phyloP scores from a whole-genome alignment of 1,140 invertebrate species.

The Diploscapter pachys region DNA sequence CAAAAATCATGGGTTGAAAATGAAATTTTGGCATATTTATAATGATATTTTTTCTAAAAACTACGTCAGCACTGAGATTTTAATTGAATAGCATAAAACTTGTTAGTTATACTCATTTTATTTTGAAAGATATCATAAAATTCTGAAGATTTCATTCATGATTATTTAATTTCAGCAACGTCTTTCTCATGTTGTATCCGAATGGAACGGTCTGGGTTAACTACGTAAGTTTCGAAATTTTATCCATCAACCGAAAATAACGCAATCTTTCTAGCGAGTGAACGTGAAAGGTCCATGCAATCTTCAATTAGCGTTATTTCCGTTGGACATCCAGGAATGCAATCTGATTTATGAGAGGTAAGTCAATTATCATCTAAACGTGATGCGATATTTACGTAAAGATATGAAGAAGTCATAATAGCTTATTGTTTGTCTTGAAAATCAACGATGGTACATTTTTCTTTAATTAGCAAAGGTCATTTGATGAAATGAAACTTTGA shows the following conservation, averaged over 20 bases:
- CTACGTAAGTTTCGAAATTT: slow-evolving; percentile 39
- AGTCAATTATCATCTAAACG: slow-evolving; percentile 21
- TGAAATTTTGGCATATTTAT: too few relatives aligned
- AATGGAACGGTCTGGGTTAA: slow-evolving; percentile 59
- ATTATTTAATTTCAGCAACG: slow-evolving; percentile 43
- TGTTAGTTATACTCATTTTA: not conserved
- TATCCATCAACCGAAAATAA: too few relatives aligned
- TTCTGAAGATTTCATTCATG: slow-evolving; percentile 5
- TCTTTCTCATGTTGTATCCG: slow-evolving; percentile 57
- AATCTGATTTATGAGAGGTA: slow-evolving; percentile 56
- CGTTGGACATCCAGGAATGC: slow-evolving; percentile 54
- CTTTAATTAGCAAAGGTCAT: too few relatives aligned
- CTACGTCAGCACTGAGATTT: too few relatives aligned
- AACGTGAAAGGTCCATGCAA: slow-evolving; percentile 55
- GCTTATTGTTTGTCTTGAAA: slow-evolving; percentile 6
- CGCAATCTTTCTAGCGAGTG: slow-evolving; percentile 46
- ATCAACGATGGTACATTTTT: too few relatives aligned
- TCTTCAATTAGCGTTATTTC: slow-evolving; percentile 49
- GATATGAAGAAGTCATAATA: slow-evolving; percentile 20
- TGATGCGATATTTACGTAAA: too few relatives aligned
- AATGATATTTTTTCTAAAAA: too few relatives aligned
- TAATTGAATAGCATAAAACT: not conserved
- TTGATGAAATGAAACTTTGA: too few relatives aligned
- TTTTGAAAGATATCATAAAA: not conserved
- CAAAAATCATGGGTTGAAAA: too few relatives aligned